These are phyloP conservation scores for Caracal caracal DNA, from an alignment of 2,113 vertebrate species.

Conservation along the genomic window DNA sequence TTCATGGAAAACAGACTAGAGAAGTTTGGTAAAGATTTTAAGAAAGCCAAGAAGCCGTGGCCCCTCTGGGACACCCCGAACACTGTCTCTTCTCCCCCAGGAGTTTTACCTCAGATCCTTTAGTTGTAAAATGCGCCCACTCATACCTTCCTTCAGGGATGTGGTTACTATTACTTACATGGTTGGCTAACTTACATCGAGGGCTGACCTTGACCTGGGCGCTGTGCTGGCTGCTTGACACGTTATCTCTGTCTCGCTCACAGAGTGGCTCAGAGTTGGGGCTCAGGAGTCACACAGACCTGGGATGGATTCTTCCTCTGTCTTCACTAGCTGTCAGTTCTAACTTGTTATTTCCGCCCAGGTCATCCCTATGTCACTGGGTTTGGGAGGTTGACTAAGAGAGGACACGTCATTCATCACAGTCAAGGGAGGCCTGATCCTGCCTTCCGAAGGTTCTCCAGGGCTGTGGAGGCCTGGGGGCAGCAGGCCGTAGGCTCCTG, in stretches of 20 bases:
- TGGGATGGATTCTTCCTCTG: neutral
- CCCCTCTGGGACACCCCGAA: rapidly evolving
- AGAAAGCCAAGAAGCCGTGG: neutral
- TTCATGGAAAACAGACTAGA: neutral
- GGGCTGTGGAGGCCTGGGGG: neutral
- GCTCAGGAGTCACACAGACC: neutral
- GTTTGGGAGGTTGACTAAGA: neutral
- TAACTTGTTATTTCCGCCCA: neutral
- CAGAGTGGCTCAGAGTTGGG: neutral
- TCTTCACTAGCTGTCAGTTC: neutral
- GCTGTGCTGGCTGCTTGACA: rapidly evolving
- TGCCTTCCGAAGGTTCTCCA: neutral
- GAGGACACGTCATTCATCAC: neutral
- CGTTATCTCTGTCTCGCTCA: rapidly evolving
- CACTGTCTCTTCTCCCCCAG: neutral
- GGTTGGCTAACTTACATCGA: rapidly evolving
- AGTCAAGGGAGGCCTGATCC: neutral
- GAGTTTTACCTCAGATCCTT: neutral
- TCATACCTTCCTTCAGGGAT: neutral
- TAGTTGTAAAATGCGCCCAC: neutral
- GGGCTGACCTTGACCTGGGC: neutral
- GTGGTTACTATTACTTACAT: neutral
- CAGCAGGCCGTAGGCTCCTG: rapidly evolving
- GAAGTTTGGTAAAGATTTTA: neutral
- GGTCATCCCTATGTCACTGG: neutral